Evolutionary conservation across 2,888 invertebrate genomes (phyloP).

Genomic region (Balanococcus diminutus): DNA sequence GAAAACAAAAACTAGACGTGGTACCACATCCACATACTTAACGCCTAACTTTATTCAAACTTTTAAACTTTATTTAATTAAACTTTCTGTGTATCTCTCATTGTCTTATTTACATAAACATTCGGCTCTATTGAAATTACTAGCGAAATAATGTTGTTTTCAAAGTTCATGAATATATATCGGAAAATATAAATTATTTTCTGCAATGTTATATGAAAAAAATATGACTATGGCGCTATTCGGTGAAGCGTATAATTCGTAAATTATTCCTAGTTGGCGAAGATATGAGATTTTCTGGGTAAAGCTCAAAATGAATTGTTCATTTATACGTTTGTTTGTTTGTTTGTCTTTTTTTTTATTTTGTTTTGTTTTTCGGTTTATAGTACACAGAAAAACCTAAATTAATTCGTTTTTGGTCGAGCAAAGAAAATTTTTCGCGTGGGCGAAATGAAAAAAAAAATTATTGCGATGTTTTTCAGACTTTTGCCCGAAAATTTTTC

Average conservation of each 20-base stretch:
- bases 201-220: not conserved
- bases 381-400: too few species aligned
- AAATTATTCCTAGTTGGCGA: not conserved
- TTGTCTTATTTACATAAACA: constrained; percentile 40
- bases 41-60: constrained; percentile 42
- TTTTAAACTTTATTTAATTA: constrained; percentile 52
- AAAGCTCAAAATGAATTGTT: not conserved
- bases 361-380: too few species aligned
- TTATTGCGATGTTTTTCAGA: too few species aligned
- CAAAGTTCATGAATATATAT: constrained; percentile 39
- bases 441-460: too few species aligned
- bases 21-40: constrained; percentile 37
- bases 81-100: constrained; percentile 44
- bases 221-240: not conserved
- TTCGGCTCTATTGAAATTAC: constrained; percentile 34
- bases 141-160: constrained; percentile 27
- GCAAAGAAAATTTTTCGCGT: too few species aligned
- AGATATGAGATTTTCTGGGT: not conserved
- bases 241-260: constrained; percentile 1
- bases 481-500: too few species aligned
- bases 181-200: constrained; percentile 31
- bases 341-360: not conserved
- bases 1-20: constrained; percentile 28
- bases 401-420: too few species aligned
- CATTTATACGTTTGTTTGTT: not conserved